phyloP scores from a whole-genome alignment of 2,888 invertebrate species.

The Agrochola macilenta region DNA sequence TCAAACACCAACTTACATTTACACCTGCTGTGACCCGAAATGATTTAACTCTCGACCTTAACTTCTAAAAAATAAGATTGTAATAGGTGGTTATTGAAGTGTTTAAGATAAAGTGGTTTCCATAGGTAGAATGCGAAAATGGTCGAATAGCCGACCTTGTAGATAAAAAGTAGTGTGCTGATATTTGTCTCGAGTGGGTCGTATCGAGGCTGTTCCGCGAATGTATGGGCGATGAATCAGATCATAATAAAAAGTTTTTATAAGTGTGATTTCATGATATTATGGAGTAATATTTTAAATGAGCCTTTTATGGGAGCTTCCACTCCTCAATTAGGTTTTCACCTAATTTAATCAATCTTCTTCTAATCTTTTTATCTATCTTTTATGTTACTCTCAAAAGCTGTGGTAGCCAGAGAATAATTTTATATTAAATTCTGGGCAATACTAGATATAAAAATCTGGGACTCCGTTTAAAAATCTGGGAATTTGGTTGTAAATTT shows the following conservation, averaged over 20 bases:
- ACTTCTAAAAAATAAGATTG: background rate
- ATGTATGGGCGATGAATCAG: slow-evolving; percentile 59
- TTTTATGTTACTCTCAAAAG: too few species aligned
- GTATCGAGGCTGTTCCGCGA: slow-evolving; percentile 63
- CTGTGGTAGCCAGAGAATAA: background rate
- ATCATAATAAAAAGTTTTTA: background rate
- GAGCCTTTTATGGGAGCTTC: background rate
- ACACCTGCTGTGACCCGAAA: background rate
- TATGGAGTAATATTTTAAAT: background rate
- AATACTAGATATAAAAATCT: background rate
- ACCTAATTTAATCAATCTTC: too few species aligned
- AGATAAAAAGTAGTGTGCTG: slow-evolving; percentile 61
- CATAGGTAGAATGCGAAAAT: slow-evolving; percentile 57
- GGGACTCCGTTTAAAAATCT: too few species aligned
- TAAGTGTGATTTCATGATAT: slow-evolving; percentile 1
- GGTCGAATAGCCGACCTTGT: slow-evolving; percentile 58
- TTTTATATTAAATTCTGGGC: background rate
- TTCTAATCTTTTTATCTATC: too few species aligned
- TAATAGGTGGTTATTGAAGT: background rate
- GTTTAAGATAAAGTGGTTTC: slow-evolving; percentile 25
- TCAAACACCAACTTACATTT: slow-evolving; percentile 33
- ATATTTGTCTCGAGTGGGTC: slow-evolving; percentile 58
- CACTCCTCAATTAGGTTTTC: background rate
- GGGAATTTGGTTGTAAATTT: too few species aligned
- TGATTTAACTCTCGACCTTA: slow-evolving; percentile 40